Base-by-base conservation (phyloP, 2,888 invertebrate genomes). In the Lomographa bimaculata region DNA sequence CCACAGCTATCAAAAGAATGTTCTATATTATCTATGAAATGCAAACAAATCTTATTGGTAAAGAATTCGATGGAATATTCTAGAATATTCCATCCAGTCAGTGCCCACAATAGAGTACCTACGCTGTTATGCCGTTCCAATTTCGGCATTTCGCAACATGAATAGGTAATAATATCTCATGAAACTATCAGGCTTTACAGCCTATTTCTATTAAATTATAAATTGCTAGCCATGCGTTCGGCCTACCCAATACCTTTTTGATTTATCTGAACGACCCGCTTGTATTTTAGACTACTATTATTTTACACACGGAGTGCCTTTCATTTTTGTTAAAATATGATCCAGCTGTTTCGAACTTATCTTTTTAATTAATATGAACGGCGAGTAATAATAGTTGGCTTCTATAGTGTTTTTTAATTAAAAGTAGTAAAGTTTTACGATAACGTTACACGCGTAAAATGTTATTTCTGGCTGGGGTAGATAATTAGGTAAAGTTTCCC, bases 131-230 rank as follows among this genome's bases (percentile, higher is more conserved):
- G n/a, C n/a, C n/a, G n/a, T n/a, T n/a, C n/a, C n/a, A 7, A 30
- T 26, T 10, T 25, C 9, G 9, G 7, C 26, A 27, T 25, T 18
- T 30, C 6, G 30, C 17, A 32, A 14, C 39, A 46, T 51, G 47
- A 54, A 47, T 47, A 49, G 43, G 49, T 47, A 39, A 51, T 54
- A 54, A 51, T 47, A 45, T 47, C 46, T 28, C 36, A 32, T 25
- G 45, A 49, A 51, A 54, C 51, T 51, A 54, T 50, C 46, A 46
- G 42, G 17, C 24, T 34, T 29, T 40, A 47, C 30, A 48, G 30
- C 49, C 49, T 50, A 51, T 54, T 49, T 51, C 54, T 51, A 54
- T 51, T 51, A 51, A 54, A 54, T 54, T 54, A 54, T 54, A 54
- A 54, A 54, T 51, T 54, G 54, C 49, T 27, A 35, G 32, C 44